phyloP scores from a whole-genome alignment of 2,113 vertebrate species.

The Anhinga anhinga region DNA sequence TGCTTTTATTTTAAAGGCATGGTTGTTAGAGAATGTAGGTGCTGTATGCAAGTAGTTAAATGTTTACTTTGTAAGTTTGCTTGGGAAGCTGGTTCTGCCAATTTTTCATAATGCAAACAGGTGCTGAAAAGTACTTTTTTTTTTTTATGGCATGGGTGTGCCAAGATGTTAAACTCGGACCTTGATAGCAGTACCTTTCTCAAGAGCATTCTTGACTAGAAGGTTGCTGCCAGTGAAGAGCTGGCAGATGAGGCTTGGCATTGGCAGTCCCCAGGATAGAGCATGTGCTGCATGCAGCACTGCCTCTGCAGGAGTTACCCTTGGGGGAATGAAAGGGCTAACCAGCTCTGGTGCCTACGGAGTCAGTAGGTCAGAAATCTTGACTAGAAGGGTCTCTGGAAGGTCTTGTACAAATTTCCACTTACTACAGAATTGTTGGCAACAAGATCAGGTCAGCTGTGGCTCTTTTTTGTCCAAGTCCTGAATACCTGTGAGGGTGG shows the following conservation, averaged over 20 bases:
- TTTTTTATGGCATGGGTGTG: neutral
- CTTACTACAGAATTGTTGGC: neutral
- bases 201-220: neutral
- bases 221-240: neutral
- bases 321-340: neutral
- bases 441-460: neutral
- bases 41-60: neutral
- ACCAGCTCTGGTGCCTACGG: neutral
- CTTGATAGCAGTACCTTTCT: neutral
- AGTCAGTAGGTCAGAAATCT: neutral
- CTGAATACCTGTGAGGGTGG: neutral
- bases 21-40: neutral
- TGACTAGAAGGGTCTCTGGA: neutral
- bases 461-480: neutral
- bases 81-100: neutral
- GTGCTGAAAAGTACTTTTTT: neutral
- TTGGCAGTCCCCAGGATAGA: too few species aligned
- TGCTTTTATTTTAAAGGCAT: fast-evolving
- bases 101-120: neutral
- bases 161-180: neutral
- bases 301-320: neutral
- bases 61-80: neutral
- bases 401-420: neutral
- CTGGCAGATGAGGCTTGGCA: neutral
- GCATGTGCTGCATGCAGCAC: neutral